Conservation (phyloP, 1,140 invertebrate species). For the Cephus cinctus region DNA sequence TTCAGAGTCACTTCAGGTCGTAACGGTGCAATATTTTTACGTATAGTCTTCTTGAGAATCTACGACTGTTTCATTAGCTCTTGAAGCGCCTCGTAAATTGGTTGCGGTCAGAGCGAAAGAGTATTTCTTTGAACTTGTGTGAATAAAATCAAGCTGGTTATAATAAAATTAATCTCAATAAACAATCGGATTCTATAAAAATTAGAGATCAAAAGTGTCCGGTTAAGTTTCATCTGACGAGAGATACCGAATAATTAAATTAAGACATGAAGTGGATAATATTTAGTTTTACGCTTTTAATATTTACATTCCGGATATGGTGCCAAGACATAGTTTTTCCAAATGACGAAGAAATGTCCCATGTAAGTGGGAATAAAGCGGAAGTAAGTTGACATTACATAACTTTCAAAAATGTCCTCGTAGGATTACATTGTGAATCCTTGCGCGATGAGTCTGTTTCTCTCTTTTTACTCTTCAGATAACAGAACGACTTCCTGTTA, state of each 20-base stretch:
- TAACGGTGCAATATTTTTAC: background rate
- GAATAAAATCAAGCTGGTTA: too few relatives aligned
- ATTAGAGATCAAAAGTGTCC: background rate
- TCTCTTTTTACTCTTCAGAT: slow-evolving; percentile 21
- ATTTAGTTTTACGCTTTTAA: slow-evolving; percentile 11
- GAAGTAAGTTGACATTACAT: slow-evolving; percentile 19
- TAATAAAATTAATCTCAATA: background rate
- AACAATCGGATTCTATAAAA: background rate
- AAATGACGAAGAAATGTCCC: slow-evolving; percentile 19
- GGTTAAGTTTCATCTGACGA: background rate
- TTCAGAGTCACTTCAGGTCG: background rate
- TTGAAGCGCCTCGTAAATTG: background rate
- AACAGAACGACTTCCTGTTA: slow-evolving; percentile 51
- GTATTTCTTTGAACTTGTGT: too few relatives aligned
- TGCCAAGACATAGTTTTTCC: slow-evolving; percentile 37
- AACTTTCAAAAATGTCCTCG: too few relatives aligned
- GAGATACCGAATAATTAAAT: background rate
- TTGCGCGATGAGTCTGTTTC: too few relatives aligned
- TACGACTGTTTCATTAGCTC: background rate
- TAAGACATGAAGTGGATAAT: slow-evolving; percentile 23
- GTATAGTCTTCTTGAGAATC: background rate
- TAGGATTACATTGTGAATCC: too few relatives aligned
- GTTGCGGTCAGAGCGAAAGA: background rate
- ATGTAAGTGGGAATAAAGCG: slow-evolving; percentile 23
- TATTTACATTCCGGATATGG: slow-evolving; percentile 11